Conservation (phyloP, 2,797 vertebrate species). For the Acrossocheilus fasciatus region DNA sequence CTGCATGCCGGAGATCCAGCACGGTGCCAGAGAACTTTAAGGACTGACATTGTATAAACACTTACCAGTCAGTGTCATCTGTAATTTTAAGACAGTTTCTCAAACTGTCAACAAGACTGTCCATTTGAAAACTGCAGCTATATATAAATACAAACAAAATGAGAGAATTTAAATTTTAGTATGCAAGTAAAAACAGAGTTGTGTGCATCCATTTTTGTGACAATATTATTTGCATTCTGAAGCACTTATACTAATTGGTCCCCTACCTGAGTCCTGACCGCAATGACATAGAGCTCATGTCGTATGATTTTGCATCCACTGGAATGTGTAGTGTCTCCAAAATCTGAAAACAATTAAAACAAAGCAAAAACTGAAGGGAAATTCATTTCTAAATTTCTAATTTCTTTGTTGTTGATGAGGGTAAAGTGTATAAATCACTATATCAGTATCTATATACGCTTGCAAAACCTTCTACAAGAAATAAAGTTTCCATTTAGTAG, state of each 20-base stretch:
- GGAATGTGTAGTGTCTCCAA: slow-evolving; percentile 72
- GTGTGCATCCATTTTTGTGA: not conserved
- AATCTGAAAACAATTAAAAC: slow-evolving; percentile 63
- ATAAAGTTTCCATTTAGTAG: not conserved
- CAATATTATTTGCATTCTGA: not conserved
- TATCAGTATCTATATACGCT: too few relatives aligned
- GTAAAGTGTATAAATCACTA: too few relatives aligned
- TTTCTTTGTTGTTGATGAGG: not conserved
- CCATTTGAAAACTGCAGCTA: slow-evolving; percentile 71
- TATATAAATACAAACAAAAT: slow-evolving; percentile 29
- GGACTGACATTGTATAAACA: not conserved
- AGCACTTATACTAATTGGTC: not conserved
- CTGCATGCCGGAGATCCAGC: too few relatives aligned
- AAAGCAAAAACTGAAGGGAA: not conserved
- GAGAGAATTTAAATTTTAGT: not conserved
- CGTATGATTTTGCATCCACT: slow-evolving; percentile 64
- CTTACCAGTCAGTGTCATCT: slow-evolving; percentile 18
- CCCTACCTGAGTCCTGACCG: slow-evolving; percentile 71
- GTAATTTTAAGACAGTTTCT: slow-evolving; percentile 67
- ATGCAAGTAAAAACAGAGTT: not conserved
- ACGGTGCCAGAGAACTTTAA: too few relatives aligned
- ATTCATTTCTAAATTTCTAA: not conserved
- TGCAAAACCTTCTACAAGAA: too few relatives aligned
- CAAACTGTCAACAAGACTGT: slow-evolving; percentile 61
- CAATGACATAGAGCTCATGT: slow-evolving; percentile 60